Base-by-base conservation (phyloP, 2,888 invertebrate species). In the Opisthograptis luteolata region DNA sequence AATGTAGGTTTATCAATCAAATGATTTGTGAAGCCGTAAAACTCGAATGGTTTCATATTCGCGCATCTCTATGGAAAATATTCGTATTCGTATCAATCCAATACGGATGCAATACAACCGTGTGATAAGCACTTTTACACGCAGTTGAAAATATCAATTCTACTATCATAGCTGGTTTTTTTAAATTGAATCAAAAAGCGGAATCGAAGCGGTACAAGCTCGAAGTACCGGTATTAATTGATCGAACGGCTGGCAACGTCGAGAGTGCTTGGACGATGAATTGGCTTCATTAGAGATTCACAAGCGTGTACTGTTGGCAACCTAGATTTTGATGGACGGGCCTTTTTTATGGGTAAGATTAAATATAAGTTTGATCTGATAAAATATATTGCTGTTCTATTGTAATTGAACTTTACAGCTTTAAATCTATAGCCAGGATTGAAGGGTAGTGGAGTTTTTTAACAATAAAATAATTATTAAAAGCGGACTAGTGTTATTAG, bases 221-320 rank as follows among this genome's bases (percentile, higher is more conserved):
- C 35, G 47, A 37, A 55, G 53, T 51, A 48, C 45, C 45, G 50
- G 54, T 52, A 54, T 61, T 53, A 55, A 61, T 61, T 56, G 56
- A 56, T 32, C 20, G 4, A 45, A 25, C 43, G 37, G 54, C 27
- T 50, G 50, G 47, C 50, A 42, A 32, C 35, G 56, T 44, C 14
- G 55, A 58, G 58, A 27, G 61, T 43, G 34, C 50, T 49, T 37
- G 28, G 34, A 39, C 42, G 52, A 61, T 56, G 56, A 59, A 61
- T 58, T 58, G 58, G 55, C 55, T 54, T 55, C 53, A 53, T 46
- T 30, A 34, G 12, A 12, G 20, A 37, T 48, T 34, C 42, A 40
- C 31, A 30, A 48, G 25, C 12, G 10, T 19, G 15, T 27, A 27
- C 20, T 2, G 31, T 39, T 25, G 2, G 14, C n/a, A 9, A 3